Base-by-base conservation (phyloP, 2,888 invertebrate genomes). In the Pseudolycoriella hygida region DNA sequence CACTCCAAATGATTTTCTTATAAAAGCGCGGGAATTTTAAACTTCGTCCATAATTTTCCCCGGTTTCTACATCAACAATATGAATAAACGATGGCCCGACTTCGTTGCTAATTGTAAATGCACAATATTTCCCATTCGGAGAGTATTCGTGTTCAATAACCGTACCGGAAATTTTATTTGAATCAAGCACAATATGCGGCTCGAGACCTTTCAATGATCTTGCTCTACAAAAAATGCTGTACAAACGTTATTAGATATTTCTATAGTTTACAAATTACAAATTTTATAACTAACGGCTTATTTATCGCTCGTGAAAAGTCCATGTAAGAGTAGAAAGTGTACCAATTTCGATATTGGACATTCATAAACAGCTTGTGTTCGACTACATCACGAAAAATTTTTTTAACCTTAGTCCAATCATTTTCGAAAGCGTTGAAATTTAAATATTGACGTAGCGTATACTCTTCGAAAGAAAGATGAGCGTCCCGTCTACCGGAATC, bases 1-100 rank as follows among this genome's bases (percentile, higher is more conserved):
- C 43, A 14, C 43, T 43, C 43, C 43, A 43, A n/a, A 34, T 34
- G 43, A 43, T n/a, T 34, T 31, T 42, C 17, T 43, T 34, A 18
- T 12, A 43, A 18, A 25, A 25, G 5, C 18, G 17, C 18, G n/a
- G 34, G 3, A 43, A 3, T 18, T 17, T 31, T 34, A 43, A 17
- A 10, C 32, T 2, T 5, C 18, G 31, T 43, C 43, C 43, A 43
- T 5, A 14, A 32, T 10, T 43, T 34, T 43, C n/a, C 11, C 43
- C 43, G 18, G 34, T 43, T 43, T 34, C n/a, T 2, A 43, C 43
- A 34, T 43, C 17, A 17, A 43, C 25, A 25, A 25, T 8, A 25
- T 25, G 25, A 25, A 25, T 25, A 8, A 25, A 25, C 4, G 5
- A 6, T 8, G 25, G 25, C 4, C 25, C 25, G 8, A 15, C 31